Evolutionary conservation across 1,140 invertebrate species (phyloP).

Genomic region (Lepidurus packardi): DNA sequence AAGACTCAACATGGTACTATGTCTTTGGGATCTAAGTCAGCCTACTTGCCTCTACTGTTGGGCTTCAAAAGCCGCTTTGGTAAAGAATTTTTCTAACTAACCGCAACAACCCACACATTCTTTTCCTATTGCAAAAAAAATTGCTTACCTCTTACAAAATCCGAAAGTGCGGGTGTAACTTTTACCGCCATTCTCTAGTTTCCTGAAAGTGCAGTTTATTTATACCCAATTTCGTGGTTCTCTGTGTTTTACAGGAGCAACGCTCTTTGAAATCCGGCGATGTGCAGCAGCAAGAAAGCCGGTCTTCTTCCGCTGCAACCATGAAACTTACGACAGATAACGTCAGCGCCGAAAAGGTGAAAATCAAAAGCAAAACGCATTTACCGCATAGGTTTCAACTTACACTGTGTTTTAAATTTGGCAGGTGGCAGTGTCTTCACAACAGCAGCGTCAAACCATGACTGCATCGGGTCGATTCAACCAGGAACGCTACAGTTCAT

Average conservation of each 20-base stretch:
- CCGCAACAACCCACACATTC: no score
- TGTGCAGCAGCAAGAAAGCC: constrained; percentile 72
- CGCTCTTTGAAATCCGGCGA: constrained; percentile 69
- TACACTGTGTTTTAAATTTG: not conserved
- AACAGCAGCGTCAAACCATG: constrained; percentile 74
- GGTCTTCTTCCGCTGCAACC: constrained; percentile 64
- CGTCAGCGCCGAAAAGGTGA: constrained; percentile 71
- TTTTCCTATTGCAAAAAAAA: no score
- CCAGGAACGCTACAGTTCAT: constrained; percentile 64
- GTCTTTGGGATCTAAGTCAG: no score
- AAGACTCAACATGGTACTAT: no score
- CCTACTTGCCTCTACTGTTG: no score
- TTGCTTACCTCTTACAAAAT: no score
- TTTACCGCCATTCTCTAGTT: not conserved
- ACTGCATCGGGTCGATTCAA: constrained; percentile 70
- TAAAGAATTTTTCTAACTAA: no score
- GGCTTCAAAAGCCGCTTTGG: no score
- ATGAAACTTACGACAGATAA: constrained; percentile 77
- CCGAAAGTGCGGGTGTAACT: no score
- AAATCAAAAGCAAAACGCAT: not conserved
- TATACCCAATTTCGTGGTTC: not conserved
- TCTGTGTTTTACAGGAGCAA: constrained; percentile 41
- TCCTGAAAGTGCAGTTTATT: not conserved
- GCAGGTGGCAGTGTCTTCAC: constrained; percentile 70
- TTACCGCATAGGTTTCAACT: not conserved